phyloP scores from a whole-genome alignment of 2,888 invertebrate species.

The Mimas tiliae region DNA sequence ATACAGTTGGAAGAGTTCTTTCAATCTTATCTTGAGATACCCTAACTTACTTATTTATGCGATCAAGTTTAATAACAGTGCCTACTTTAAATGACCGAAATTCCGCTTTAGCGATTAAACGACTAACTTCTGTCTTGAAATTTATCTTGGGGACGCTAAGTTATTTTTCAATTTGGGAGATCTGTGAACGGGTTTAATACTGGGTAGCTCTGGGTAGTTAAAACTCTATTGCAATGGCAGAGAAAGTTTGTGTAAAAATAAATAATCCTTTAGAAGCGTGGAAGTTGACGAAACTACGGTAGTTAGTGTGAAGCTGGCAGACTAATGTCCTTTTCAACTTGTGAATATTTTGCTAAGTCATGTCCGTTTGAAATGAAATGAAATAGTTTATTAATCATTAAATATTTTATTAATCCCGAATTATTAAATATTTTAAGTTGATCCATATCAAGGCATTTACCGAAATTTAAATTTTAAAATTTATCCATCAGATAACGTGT shows the following conservation, averaged over 20 bases:
- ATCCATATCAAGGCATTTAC: no score
- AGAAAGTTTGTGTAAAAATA: not conserved
- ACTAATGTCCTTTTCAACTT: not conserved
- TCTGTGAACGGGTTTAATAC: slow-evolving; percentile 58
- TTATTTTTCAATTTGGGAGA: slow-evolving; percentile 81
- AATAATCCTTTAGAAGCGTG: not conserved
- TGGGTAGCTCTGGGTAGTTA: slow-evolving; percentile 65
- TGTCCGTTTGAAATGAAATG: no score
- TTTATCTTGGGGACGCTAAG: slow-evolving; percentile 73
- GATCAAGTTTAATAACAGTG: slow-evolving; percentile 55
- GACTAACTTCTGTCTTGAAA: slow-evolving; percentile 62
- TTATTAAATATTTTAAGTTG: no score
- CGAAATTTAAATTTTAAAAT: no score
- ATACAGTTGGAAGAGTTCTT: slow-evolving; percentile 7
- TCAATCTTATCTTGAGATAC: slow-evolving; percentile 5
- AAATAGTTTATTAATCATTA: no score
- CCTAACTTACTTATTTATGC: slow-evolving; percentile 50
- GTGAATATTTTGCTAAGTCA: no score
- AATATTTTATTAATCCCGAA: no score
- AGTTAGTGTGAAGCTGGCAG: slow-evolving; percentile 8
- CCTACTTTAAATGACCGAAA: slow-evolving; percentile 58
- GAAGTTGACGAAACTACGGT: not conserved
- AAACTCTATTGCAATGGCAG: slow-evolving; percentile 36
- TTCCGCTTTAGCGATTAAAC: slow-evolving; percentile 64
- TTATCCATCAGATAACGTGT: no score